These are phyloP conservation scores for Plestiodon gilberti DNA, from an alignment of 2,113 vertebrate species.

Conservation along the genomic window DNA sequence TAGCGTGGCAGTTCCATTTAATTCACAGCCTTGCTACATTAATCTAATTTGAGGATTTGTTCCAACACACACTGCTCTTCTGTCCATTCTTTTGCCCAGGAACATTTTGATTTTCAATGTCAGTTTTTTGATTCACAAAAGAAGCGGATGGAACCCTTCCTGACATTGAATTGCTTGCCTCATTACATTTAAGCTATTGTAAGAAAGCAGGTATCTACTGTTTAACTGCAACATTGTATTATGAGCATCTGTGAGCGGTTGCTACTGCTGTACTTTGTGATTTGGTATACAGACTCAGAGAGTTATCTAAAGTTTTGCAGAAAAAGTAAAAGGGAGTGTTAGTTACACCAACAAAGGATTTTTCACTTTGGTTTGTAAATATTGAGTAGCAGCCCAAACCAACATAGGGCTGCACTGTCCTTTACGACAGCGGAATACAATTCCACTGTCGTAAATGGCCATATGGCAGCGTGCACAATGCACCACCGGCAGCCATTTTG, in stretches of 20 bases:
- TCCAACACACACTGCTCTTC: conserved; percentile 23
- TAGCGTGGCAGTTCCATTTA: neutral
- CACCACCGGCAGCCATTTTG: no score
- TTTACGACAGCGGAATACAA: no score
- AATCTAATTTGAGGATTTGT: neutral
- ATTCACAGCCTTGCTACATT: conserved; percentile 32
- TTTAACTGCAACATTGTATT: conserved; percentile 4
- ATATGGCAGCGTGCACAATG: no score
- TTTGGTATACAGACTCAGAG: neutral
- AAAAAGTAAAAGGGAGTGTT: neutral
- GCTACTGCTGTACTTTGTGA: conserved; percentile 13
- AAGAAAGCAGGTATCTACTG: neutral
- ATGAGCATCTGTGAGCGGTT: neutral
- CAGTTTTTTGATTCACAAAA: conserved; percentile 10
- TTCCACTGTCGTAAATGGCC: no score
- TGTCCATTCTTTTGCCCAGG: conserved; percentile 19
- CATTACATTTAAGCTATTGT: neutral
- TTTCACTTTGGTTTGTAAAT: neutral
- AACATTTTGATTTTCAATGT: neutral
- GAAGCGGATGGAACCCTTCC: neutral
- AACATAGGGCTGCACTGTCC: no score
- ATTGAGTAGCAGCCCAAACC: no score
- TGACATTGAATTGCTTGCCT: neutral
- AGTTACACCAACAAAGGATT: neutral
- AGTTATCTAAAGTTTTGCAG: neutral